Conservation (phyloP, 2,113 vertebrate genomes). For the Sorex fumeus region DNA sequence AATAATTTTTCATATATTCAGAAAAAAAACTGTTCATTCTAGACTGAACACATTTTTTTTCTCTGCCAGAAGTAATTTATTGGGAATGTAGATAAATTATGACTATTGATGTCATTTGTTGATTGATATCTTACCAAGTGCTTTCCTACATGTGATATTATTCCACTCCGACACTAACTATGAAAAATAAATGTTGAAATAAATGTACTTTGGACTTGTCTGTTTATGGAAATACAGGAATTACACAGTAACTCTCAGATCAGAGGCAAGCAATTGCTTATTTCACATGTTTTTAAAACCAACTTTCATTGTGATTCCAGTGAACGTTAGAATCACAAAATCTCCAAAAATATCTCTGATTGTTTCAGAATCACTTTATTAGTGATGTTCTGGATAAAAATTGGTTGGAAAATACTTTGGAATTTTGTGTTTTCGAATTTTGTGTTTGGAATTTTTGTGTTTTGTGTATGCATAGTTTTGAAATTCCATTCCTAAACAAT, state of each 20-base stretch:
- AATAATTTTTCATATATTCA: too few relatives aligned
- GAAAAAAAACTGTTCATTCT: background rate
- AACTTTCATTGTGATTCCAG: background rate
- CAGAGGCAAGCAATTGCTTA: background rate
- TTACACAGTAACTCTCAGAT: background rate
- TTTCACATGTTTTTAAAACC: background rate
- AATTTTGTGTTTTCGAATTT: background rate
- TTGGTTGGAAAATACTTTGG: background rate
- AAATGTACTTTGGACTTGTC: background rate
- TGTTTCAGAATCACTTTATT: background rate
- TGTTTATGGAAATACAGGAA: conserved; percentile 5
- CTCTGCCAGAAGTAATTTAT: conserved; percentile 10
- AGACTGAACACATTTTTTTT: background rate
- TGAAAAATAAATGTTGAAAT: conserved; percentile 1
- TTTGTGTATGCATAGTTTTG: too few relatives aligned
- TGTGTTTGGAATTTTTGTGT: background rate
- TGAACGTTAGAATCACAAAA: background rate
- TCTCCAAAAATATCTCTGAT: background rate
- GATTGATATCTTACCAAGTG: background rate
- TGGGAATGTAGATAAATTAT: background rate
- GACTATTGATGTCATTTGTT: background rate
- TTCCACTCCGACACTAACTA: background rate
- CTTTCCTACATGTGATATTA: background rate
- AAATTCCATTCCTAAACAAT: background rate
- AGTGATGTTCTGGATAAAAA: background rate